phyloP scores from a whole-genome alignment of 2,888 invertebrate species.

The Leptopterna dolabrata region DNA sequence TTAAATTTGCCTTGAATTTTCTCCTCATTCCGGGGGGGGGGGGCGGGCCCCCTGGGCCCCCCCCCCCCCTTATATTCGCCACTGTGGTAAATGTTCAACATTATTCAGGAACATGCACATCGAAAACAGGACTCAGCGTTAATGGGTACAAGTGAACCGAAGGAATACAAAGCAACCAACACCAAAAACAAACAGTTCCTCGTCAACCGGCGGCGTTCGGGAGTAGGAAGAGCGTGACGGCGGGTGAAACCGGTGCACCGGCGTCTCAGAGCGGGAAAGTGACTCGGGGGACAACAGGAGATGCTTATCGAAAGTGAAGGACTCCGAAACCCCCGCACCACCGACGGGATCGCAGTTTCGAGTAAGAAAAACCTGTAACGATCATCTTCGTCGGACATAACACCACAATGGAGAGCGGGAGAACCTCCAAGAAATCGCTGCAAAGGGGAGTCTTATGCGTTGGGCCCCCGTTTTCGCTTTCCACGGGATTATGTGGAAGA shows the following conservation, averaged over 20 bases:
- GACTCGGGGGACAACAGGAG: background rate
- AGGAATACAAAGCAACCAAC: background rate
- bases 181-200: background rate
- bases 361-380: background rate
- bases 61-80: no score
- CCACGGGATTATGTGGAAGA: slow-evolving; percentile 31
- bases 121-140: no score
- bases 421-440: background rate
- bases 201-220: background rate
- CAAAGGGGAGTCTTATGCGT: no score
- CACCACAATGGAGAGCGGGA: background rate
- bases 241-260: background rate
- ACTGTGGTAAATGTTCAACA: no score
- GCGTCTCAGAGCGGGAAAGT: background rate
- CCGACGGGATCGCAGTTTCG: no score
- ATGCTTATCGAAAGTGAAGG: slow-evolving; percentile 11
- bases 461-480: slow-evolving; percentile 35
- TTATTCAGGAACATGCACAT: no score
- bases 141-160: no score
- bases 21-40: no score
- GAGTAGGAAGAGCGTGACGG: background rate
- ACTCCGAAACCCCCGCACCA: background rate
- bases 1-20: no score
- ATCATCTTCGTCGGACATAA: background rate
- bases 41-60: no score